phyloP scores from a whole-genome alignment of 2,113 vertebrate genomes.

The Labeo rohita region DNA sequence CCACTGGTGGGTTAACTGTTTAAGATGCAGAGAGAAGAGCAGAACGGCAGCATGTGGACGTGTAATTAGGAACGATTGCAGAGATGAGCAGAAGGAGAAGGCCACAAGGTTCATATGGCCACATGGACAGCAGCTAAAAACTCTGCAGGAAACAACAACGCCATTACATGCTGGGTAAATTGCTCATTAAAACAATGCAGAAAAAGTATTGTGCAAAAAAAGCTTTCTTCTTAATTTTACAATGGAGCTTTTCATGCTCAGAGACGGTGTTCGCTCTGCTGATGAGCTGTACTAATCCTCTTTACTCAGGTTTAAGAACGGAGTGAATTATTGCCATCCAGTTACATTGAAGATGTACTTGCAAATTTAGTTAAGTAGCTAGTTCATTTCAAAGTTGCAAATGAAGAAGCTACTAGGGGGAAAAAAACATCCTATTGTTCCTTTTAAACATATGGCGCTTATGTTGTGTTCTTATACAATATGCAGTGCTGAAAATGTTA shows the following conservation, averaged over 20 bases:
- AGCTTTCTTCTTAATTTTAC: background rate
- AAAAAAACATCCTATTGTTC: background rate
- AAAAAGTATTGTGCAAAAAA: background rate
- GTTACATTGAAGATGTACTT: background rate
- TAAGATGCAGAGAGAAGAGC: background rate
- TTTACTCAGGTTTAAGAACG: background rate
- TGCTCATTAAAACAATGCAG: background rate
- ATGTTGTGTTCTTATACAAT: background rate
- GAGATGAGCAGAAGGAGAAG: slow-evolving; percentile 1
- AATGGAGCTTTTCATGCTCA: background rate
- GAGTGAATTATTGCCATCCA: background rate
- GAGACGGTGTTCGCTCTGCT: background rate
- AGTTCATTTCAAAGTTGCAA: background rate
- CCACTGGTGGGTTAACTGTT: background rate
- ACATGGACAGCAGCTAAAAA: slow-evolving; percentile 8
- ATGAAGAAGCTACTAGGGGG: background rate
- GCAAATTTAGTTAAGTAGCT: too few species aligned
- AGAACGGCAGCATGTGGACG: background rate
- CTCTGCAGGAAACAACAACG: background rate
- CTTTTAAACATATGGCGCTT: background rate
- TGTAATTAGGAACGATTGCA: background rate
- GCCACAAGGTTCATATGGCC: background rate
- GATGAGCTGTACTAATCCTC: background rate
- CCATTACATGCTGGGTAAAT: background rate
- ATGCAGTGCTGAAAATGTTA: background rate